Conservation (phyloP, 1,140 invertebrate genomes). For the Nasonia vitripennis region DNA sequence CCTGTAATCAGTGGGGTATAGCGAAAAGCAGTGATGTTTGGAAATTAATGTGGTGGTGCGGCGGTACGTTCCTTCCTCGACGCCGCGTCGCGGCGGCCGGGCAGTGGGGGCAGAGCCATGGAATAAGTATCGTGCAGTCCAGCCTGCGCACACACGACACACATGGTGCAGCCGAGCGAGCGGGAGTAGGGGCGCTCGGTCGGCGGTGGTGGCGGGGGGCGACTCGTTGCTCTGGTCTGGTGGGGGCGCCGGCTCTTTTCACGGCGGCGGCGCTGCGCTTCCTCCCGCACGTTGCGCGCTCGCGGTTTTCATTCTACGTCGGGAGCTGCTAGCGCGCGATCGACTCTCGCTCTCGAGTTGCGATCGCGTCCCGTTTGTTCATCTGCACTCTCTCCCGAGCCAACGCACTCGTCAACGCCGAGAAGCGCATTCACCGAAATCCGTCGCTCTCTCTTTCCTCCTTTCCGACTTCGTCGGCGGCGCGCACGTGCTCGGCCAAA, state of each 20-base stretch:
- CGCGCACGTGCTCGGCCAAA: background rate
- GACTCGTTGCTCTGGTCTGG: background rate
- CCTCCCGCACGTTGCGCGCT: slow-evolving; percentile 4
- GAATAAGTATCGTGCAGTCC: background rate
- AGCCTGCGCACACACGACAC: background rate
- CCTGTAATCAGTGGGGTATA: too few relatives aligned
- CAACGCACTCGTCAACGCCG: too few relatives aligned
- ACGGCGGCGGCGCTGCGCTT: background rate
- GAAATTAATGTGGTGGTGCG: background rate
- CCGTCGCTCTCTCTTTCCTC: too few relatives aligned
- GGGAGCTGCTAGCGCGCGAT: background rate
- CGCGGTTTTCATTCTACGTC: slow-evolving; percentile 25
- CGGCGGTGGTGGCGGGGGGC: background rate
- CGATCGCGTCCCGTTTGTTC: background rate
- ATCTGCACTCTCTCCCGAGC: too few relatives aligned
- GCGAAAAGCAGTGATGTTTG: background rate
- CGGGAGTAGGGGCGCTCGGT: background rate
- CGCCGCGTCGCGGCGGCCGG: background rate
- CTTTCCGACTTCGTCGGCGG: too few relatives aligned
- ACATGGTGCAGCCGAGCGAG: background rate
- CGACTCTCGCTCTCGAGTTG: background rate
- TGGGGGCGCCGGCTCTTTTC: background rate
- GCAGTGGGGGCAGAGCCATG: background rate
- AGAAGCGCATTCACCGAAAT: too few relatives aligned
- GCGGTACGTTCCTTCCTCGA: slow-evolving; percentile 6